Base-by-base conservation (phyloP, 2,888 invertebrate species). In the Coleophora flavipennella region DNA sequence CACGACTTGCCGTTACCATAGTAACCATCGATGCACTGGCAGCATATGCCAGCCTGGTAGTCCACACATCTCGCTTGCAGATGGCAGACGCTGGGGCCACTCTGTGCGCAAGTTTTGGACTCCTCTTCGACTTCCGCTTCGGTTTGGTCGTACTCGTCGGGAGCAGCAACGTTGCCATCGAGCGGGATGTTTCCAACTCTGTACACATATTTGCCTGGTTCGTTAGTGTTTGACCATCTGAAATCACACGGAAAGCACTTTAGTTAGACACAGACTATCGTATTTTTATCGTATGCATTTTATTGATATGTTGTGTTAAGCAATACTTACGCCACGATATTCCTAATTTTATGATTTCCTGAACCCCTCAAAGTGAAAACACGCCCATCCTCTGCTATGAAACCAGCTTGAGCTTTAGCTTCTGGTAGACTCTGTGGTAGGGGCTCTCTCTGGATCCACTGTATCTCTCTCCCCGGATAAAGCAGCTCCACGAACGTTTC, bases 1-100 rank as follows among this genome's bases (percentile, higher is more conserved):
- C 99, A 99, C 38, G 91, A 91, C 65, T 90, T 90, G 39, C 99
- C 99, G 66, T 99, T 99, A 45, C 99, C 99, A 63, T 94, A 96
- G 75, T 85, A 95, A 6, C 92, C 93, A n/a, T 87, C 77, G 29
- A 88, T 86, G 67, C 99, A 99, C 46, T 88, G 85, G 67, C 99
- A 99, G 64, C 98, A 99, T 66, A 92, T 96, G 8, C 97, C 97
- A 27, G 87, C 86, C 36, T 88, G 86, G 59, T 91, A 92, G 68
- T 98, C 96, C 6, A 90, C 80, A 67, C 97, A 98, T 39, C 86
- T 86, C 0, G 96, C 95, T 55, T 92, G 89, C 33, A 88, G 87
- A 64, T 96, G 94, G 62, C 97, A 98, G 33, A 89, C 87, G 31
- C 90, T 89, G 7, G 90, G 86, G 0, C 90, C 91, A 39, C 89